phyloP scores from a whole-genome alignment of 2,888 invertebrate genomes.

The Euzetes globulus region DNA sequence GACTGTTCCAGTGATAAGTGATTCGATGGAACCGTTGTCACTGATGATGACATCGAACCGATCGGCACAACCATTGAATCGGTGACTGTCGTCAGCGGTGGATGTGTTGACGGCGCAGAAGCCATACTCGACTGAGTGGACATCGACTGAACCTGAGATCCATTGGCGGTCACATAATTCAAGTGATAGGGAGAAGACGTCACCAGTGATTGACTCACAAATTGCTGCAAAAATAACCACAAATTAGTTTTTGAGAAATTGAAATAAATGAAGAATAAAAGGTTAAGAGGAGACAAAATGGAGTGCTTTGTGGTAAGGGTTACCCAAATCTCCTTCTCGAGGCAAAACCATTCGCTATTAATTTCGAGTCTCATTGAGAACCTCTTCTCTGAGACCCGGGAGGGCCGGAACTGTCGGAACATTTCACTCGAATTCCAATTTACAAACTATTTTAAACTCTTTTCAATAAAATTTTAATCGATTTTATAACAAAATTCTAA shows the following conservation, averaged over 20 bases:
- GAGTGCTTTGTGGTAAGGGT: not conserved
- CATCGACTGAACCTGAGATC: not conserved
- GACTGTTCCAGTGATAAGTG: not conserved
- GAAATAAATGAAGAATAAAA: too few species aligned
- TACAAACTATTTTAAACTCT: too few species aligned
- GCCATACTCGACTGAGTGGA: not conserved
- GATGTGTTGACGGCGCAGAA: not conserved
- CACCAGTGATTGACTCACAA: not conserved
- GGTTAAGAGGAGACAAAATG: not conserved
- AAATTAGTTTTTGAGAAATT: not conserved
- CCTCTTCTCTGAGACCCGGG: not conserved
- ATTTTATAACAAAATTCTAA: too few species aligned
- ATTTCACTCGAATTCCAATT: too few species aligned
- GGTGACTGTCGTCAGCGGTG: not conserved
- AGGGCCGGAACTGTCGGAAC: slow-evolving; percentile 18
- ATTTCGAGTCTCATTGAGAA: slow-evolving; percentile 14
- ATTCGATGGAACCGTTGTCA: not conserved
- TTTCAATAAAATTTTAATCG: too few species aligned
- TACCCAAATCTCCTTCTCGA: slow-evolving; percentile 9
- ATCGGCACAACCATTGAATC: not conserved
- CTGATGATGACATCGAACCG: not conserved
- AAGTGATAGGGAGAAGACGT: not conserved
- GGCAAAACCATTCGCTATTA: not conserved
- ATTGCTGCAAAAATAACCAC: not conserved
- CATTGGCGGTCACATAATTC: not conserved